Conservation (phyloP, 2,797 vertebrate species). For the Glyptemys insculpta region DNA sequence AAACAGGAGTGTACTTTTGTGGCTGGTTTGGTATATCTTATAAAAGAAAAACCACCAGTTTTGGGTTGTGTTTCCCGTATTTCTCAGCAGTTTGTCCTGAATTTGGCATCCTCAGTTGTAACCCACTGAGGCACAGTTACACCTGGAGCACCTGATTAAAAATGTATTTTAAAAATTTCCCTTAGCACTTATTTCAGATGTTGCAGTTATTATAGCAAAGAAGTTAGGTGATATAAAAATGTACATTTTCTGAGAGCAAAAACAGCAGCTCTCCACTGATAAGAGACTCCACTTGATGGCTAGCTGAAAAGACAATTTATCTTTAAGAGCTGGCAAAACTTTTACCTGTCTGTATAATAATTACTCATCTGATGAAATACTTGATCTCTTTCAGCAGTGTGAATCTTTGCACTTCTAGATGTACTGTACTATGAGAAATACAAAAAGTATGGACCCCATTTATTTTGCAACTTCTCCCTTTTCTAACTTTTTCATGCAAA, state of each 20-base stretch:
- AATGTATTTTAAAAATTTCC: background rate
- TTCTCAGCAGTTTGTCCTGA: too few species aligned
- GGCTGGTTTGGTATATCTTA: too few species aligned
- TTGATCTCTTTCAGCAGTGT: background rate
- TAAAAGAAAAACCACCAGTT: too few species aligned
- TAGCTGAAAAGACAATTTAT: slow-evolving; percentile 7
- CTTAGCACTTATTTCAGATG: background rate
- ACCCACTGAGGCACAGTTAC: too few species aligned
- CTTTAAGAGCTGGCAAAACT: background rate
- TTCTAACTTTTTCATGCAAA: background rate
- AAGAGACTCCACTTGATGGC: background rate
- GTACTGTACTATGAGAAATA: background rate
- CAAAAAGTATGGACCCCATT: background rate
- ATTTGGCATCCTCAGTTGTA: too few species aligned
- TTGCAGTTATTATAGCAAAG: background rate
- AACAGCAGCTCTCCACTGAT: background rate
- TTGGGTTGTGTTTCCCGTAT: too few species aligned
- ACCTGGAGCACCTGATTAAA: too few species aligned
- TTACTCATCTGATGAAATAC: background rate
- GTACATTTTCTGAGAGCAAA: background rate
- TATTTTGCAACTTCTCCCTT: background rate
- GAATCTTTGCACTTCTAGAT: background rate
- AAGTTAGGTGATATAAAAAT: background rate
- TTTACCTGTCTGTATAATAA: background rate
- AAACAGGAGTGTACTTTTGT: too few species aligned